phyloP scores from a whole-genome alignment of 2,113 vertebrate genomes.

The Thinocorus orbignyianus region DNA sequence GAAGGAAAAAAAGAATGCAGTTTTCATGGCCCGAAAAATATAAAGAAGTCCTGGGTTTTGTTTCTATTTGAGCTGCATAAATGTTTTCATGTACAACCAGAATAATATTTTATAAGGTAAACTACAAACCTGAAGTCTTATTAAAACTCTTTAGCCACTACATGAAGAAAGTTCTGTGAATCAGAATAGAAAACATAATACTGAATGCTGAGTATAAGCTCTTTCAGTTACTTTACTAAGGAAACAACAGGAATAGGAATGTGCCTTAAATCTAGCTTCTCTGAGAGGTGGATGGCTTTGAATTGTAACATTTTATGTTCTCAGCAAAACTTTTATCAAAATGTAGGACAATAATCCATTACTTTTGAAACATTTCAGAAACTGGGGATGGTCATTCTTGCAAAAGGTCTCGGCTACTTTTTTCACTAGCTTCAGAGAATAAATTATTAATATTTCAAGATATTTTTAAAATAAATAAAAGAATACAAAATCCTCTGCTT shows the following conservation, averaged over 20 bases:
- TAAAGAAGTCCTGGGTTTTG: neutral
- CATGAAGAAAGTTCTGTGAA: neutral
- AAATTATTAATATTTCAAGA: neutral
- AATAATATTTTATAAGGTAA: neutral
- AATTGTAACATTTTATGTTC: neutral
- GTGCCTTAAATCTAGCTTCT: neutral
- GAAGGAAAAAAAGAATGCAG: neutral
- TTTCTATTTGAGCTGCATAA: neutral
- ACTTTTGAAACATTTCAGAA: neutral
- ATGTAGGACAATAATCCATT: neutral
- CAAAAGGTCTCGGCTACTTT: neutral
- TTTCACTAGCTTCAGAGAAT: neutral
- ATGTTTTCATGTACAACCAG: accelerated
- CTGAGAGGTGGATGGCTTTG: neutral
- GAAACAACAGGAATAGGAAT: neutral
- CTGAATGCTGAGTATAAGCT: accelerated
- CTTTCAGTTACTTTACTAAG: neutral
- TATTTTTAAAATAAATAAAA: neutral
- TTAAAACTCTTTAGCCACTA: neutral
- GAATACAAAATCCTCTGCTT: neutral
- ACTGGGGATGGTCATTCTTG: accelerated
- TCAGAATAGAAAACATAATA: neutral
- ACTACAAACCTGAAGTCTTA: neutral
- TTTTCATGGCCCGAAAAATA: neutral
- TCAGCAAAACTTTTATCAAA: neutral